Conservation (phyloP, 2,797 vertebrate species). For the Arrhamphus sclerolepis region DNA sequence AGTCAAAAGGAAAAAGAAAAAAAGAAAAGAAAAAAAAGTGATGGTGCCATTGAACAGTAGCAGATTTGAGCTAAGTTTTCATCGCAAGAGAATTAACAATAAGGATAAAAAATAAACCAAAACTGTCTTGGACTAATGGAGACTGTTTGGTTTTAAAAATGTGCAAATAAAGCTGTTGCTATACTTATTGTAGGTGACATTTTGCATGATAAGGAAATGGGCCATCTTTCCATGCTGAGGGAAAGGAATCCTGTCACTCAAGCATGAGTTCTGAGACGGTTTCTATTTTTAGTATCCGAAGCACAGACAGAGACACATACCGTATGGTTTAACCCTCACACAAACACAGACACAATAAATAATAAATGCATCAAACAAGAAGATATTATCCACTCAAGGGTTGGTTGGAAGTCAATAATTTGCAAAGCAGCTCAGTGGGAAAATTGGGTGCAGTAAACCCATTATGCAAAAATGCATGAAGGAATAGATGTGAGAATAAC, state of each 20-base stretch:
- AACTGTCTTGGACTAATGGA: not conserved
- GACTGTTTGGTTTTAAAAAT: no score
- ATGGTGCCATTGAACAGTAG: constrained; percentile 59
- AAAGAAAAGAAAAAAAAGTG: constrained; percentile 49
- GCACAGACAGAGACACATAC: constrained; percentile 52
- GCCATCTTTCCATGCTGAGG: constrained; percentile 67
- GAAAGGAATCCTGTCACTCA: constrained; percentile 78
- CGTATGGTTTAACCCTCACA: constrained; percentile 64
- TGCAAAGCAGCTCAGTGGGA: constrained; percentile 56
- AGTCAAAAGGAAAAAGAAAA: constrained; percentile 23
- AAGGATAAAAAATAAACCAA: constrained; percentile 5
- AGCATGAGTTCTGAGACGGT: constrained; percentile 65
- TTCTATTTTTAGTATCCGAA: constrained; percentile 78
- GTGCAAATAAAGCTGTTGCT: constrained; percentile 20
- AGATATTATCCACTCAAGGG: constrained; percentile 64
- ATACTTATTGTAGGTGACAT: constrained; percentile 30
- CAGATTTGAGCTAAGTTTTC: constrained; percentile 49
- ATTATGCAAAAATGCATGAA: constrained; percentile 47
- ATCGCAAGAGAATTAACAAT: constrained; percentile 12
- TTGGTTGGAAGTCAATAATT: constrained; percentile 61
- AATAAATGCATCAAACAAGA: constrained; percentile 65
- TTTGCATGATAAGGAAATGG: constrained; percentile 65
- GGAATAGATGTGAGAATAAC: constrained; percentile 33
- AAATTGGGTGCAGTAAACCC: constrained; percentile 51
- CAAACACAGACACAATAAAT: constrained; percentile 73